phyloP scores from a whole-genome alignment of 1,140 invertebrate genomes.

The Laupala kohalensis region DNA sequence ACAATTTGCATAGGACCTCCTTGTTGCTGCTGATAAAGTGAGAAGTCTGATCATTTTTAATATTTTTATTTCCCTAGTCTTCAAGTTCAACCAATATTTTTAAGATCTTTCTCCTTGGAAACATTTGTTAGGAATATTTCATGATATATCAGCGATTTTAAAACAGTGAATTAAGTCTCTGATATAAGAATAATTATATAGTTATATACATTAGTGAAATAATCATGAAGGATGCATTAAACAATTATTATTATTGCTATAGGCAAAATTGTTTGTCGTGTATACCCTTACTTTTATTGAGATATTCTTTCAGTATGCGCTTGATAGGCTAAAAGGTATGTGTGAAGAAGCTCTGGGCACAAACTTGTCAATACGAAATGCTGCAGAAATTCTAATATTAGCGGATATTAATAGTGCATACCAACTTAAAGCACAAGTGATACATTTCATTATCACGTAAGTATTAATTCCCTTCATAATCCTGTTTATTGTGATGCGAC shows the following conservation, averaged over 20 bases:
- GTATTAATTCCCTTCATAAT: too few species aligned
- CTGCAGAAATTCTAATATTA: slow-evolving; percentile 91
- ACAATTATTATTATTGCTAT: too few species aligned
- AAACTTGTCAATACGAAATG: slow-evolving; percentile 90
- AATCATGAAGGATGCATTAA: too few species aligned
- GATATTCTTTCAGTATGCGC: slow-evolving; percentile 69
- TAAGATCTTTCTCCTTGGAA: neutral
- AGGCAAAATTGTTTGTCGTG: too few species aligned
- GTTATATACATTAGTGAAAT: too few species aligned
- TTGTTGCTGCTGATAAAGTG: slow-evolving; percentile 93
- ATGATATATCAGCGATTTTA: neutral
- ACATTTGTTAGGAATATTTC: neutral
- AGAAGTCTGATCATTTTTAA: too few species aligned
- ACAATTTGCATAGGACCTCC: slow-evolving; percentile 93
- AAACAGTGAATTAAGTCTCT: too few species aligned
- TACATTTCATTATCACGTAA: slow-evolving; percentile 98
- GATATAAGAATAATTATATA: too few species aligned
- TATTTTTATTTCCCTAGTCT: too few species aligned
- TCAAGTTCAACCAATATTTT: neutral
- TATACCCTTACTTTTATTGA: too few species aligned
- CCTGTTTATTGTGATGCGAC: too few species aligned
- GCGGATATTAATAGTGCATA: slow-evolving; percentile 97
- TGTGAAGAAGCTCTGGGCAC: slow-evolving; percentile 96
- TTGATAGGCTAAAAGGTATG: slow-evolving; percentile 97
- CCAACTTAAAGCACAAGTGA: slow-evolving; percentile 96